These are phyloP conservation scores for Bhutanitis thaidina DNA, from an alignment of 2,888 invertebrate species.

Conservation along the genomic window DNA sequence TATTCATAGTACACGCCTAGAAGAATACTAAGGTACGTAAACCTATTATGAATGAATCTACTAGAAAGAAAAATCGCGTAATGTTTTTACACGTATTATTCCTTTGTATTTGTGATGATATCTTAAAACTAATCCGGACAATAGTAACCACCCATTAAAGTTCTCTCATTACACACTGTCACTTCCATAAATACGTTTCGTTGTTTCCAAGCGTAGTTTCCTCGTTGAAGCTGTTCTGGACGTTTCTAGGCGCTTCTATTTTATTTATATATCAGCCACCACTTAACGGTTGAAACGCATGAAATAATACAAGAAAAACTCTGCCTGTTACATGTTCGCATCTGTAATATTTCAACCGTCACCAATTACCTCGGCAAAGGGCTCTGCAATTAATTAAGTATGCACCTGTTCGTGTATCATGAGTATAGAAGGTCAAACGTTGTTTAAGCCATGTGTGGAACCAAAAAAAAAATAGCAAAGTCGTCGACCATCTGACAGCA, in stretches of 20 bases:
- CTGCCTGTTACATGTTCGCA: background rate
- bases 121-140: background rate
- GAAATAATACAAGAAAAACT: background rate
- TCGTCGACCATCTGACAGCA: conserved; percentile 4
- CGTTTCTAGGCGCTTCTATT: background rate
- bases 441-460: conserved; percentile 9
- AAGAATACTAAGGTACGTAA: no score
- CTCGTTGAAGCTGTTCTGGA: conserved; percentile 1
- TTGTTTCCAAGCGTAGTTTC: background rate
- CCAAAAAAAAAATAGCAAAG: background rate
- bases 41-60: no score
- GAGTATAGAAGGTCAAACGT: conserved; percentile 15
- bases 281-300: conserved; percentile 2
- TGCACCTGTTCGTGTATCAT: conserved; percentile 22
- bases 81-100: no score
- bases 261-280: conserved; percentile 3
- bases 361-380: conserved; percentile 25
- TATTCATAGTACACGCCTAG: no score
- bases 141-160: background rate
- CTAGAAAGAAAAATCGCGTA: no score
- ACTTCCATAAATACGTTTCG: conserved; percentile 8
- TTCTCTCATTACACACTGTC: conserved; percentile 4
- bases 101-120: no score
- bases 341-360: conserved; percentile 15
- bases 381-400: conserved; percentile 28